Conservation (phyloP, 2,888 invertebrate genomes). For the Oscheius sp. region DNA sequence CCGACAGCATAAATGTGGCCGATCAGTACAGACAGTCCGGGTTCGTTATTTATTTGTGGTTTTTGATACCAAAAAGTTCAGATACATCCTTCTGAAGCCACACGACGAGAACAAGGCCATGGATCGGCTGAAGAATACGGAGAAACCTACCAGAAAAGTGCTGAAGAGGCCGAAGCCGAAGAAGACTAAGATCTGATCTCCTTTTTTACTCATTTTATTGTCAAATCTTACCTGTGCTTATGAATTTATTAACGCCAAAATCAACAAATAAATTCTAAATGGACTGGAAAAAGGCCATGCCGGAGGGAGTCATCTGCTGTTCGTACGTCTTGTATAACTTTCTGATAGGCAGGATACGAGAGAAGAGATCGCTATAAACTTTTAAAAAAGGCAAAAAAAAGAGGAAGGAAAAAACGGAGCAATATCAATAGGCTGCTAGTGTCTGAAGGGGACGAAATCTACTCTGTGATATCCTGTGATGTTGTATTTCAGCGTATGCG, state of each 20-base stretch:
- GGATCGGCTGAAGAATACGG: conserved; percentile 1
- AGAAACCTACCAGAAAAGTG: neutral
- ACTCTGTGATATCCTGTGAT: conserved; percentile 89
- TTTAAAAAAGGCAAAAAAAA: neutral
- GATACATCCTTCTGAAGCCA: neutral
- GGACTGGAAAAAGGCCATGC: conserved; percentile 90
- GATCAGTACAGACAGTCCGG: conserved; percentile 34
- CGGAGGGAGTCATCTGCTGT: conserved; percentile 86
- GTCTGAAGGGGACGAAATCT: conserved; percentile 91
- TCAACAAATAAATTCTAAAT: conserved; percentile 63
- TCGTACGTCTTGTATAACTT: conserved; percentile 88
- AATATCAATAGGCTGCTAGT: conserved; percentile 74
- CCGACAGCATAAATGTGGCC: neutral
- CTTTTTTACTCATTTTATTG: too few relatives aligned
- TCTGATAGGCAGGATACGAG: conserved; percentile 85
- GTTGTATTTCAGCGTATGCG: neutral
- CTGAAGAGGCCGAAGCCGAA: neutral
- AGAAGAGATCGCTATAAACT: conserved; percentile 30
- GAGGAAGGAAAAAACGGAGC: neutral
- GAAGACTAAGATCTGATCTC: too few relatives aligned
- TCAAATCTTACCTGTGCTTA: too few relatives aligned
- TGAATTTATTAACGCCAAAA: too few relatives aligned
- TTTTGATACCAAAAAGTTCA: neutral
- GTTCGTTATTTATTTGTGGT: neutral
- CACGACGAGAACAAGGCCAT: neutral